Evolutionary conservation across 2,797 vertebrate genomes (phyloP), one percentile per base, ranked within the genome.

Genomic region (Poecile montanus): DNA sequence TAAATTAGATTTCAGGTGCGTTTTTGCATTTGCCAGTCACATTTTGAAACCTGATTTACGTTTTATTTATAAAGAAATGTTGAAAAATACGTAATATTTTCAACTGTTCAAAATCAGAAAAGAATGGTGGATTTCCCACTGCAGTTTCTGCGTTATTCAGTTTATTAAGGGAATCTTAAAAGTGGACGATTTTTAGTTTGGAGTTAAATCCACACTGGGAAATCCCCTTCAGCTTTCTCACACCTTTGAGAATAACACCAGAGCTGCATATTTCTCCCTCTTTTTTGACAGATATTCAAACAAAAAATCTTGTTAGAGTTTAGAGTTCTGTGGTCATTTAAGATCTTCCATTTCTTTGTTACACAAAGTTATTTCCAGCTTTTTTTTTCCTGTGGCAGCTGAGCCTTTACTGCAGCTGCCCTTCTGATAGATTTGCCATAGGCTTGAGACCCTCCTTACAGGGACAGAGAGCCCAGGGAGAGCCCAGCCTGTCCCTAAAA

Each of bases 21-120:
- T 51, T 89, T 94, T 79, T 76, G 25, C 60, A 70, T 84, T 76
- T 97, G 56, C n/a, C 50, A 91, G 61, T 91, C 53, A 73, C 65
- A 56, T 57, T 92, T 85, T 4, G 9, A 66, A 88, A 83, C 48
- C 7, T 14, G 23, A 68, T 63, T 77, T 63, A 60, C 2, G 1
- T 58, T 85, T 77, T 68, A 47, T 78, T 85, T 89, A 72, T n/a
- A 63, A 72, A 57, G 16, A 89, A 44, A 30, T 30, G 9, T 14
- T 70, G 58, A 83, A 78, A 85, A 85, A 58, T 9, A 32, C 29
- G 44, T 58, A 5, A 44, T 47, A 36, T 68, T 44, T 29, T 2
- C 23, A 65, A 47, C 6, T 71, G 48, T 54, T 74, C 73, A 12
- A 77, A 75, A 48, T 56, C 29, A 75, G 11, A 42, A 13, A 65